phyloP scores from a whole-genome alignment of 2,888 invertebrate genomes.

The Morpho deidamia region DNA sequence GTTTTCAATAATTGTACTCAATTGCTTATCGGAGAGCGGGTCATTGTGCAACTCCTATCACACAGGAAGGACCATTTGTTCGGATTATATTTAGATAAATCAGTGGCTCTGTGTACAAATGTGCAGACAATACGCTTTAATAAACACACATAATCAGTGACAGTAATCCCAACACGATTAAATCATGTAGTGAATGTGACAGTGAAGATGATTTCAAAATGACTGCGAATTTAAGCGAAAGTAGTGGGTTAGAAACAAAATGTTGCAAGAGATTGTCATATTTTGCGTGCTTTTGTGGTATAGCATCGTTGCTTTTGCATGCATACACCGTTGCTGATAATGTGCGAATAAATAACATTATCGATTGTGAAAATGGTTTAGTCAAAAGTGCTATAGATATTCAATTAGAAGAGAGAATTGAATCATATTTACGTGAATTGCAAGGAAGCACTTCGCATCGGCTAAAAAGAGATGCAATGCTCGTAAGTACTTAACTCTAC shows the following conservation, averaged over 20 bases:
- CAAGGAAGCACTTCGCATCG: slow-evolving; percentile 37
- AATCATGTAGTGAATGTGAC: slow-evolving; percentile 4
- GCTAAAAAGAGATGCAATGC: slow-evolving; percentile 61
- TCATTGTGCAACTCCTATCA: slow-evolving; percentile 58
- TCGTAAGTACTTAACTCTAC: slow-evolving; percentile 43
- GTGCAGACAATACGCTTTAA: slow-evolving; percentile 10
- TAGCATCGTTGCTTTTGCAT: slow-evolving; percentile 56
- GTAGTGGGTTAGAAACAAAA: slow-evolving; percentile 21
- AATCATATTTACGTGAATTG: slow-evolving; percentile 44
- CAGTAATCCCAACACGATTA: neutral
- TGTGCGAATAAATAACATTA: slow-evolving; percentile 21
- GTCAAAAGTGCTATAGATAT: slow-evolving; percentile 40
- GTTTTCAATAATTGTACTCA: slow-evolving; percentile 53
- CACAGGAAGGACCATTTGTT: slow-evolving; percentile 63
- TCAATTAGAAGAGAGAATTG: slow-evolving; percentile 49
- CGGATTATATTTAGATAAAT: slow-evolving; percentile 60
- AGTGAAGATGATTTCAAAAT: slow-evolving; percentile 7
- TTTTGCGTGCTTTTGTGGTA: slow-evolving; percentile 55
- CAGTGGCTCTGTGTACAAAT: slow-evolving; percentile 22
- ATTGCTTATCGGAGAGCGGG: slow-evolving; percentile 56
- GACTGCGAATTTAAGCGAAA: slow-evolving; percentile 3
- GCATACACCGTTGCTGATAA: slow-evolving; percentile 49
- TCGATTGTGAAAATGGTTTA: slow-evolving; percentile 38
- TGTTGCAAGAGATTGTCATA: slow-evolving; percentile 55
- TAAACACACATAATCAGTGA: neutral